Conservation (phyloP, 2,797 vertebrate genomes). For the Acanthiza pusilla region DNA sequence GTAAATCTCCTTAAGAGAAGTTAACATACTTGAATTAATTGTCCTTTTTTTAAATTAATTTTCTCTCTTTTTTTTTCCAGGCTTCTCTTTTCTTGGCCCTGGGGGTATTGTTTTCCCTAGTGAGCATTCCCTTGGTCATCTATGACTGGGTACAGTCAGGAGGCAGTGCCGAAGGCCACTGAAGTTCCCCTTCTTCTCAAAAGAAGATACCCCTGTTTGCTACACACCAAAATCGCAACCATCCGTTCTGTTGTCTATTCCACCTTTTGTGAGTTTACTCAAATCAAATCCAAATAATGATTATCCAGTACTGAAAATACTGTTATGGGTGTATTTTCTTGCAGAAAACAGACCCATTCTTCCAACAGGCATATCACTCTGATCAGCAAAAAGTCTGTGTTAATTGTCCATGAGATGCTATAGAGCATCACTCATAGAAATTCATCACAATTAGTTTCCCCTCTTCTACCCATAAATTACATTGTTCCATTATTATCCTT, state of each 20-base stretch:
- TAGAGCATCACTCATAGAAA: background rate
- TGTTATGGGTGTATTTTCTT: conserved; percentile 24
- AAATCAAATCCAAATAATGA: conserved; percentile 60
- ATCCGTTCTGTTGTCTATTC: conserved; percentile 55
- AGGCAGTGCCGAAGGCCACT: conserved; percentile 30
- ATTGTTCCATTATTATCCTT: conserved; percentile 15
- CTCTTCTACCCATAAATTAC: background rate
- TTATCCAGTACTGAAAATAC: conserved; percentile 40
- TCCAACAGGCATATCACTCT: background rate
- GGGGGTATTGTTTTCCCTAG: conserved; percentile 75
- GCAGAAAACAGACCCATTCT: conserved; percentile 45
- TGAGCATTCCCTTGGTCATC: conserved; percentile 81
- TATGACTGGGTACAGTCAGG: conserved; percentile 77
- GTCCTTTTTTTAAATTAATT: background rate
- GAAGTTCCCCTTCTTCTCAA: conserved; percentile 33
- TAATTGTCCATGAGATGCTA: background rate
- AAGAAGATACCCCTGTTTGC: conserved; percentile 17
- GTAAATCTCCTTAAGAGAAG: background rate
- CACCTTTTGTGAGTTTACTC: conserved; percentile 65
- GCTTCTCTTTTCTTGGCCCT: conserved; percentile 73
- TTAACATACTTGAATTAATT: conserved; percentile 14
- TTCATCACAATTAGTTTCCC: background rate
- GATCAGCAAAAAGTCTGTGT: conserved; percentile 24
- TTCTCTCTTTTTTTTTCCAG: conserved; percentile 55
- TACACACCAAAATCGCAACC: conserved; percentile 51